Evolutionary conservation across 2,797 vertebrate species (phyloP).

Genomic region (Sebastolobus alascanus): DNA sequence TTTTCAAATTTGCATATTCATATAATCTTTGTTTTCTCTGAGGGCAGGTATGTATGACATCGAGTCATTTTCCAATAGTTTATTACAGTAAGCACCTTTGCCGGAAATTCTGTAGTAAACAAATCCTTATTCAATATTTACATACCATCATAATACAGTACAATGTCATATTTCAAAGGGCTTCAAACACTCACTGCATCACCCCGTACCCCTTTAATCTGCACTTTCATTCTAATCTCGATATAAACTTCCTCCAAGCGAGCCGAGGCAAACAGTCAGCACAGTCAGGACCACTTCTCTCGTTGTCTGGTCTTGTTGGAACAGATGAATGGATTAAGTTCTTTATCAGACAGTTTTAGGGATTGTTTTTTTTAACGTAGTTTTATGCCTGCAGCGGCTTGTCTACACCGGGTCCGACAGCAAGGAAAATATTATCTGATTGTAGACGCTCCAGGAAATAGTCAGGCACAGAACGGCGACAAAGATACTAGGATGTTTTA

Average conservation of each 20-base stretch:
- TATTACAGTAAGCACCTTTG: not conserved
- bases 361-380: not conserved
- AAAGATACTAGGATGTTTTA: constrained; percentile 24
- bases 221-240: constrained; percentile 14
- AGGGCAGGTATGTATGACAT: not conserved
- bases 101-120: not conserved
- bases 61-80: not conserved
- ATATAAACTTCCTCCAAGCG: constrained; percentile 11
- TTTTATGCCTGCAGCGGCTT: constrained; percentile 41
- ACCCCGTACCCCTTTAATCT: not conserved
- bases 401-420: constrained; percentile 23
- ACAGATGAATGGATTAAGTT: constrained; percentile 55
- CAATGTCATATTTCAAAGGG: constrained; percentile 23
- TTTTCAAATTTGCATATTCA: constrained; percentile 34
- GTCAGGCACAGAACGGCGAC: constrained; percentile 7
- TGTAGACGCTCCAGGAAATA: constrained; percentile 37
- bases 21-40: constrained; percentile 4
- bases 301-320: constrained; percentile 47
- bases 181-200: constrained; percentile 10
- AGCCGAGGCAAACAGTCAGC: constrained; percentile 15
- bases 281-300: constrained; percentile 7
- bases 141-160: constrained; percentile 5
- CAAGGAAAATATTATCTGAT: constrained; percentile 38
- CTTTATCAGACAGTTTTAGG: constrained; percentile 36
- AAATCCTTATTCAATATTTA: constrained; percentile 28